Evolutionary conservation across 2,888 invertebrate genomes (phyloP).

Genomic region (Torymus texanus): DNA sequence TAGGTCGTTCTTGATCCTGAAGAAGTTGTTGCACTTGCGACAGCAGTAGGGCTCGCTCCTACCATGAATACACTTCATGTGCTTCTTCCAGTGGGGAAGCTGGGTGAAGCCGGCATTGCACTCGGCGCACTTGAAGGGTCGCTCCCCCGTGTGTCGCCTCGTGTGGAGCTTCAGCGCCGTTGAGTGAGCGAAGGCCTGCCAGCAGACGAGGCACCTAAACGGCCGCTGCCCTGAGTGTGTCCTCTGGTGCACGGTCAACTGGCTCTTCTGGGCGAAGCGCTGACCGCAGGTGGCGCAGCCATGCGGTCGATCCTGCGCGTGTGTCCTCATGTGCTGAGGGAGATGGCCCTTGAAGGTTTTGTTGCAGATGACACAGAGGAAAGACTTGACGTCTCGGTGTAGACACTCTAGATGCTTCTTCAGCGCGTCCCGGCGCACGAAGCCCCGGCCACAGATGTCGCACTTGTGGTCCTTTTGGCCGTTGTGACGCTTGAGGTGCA

Average conservation of each 20-base stretch:
- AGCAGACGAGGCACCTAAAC: constrained; percentile 88
- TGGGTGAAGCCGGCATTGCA: constrained; percentile 85
- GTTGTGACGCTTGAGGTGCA: constrained; percentile 80
- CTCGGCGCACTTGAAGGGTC: constrained; percentile 84
- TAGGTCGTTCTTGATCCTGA: constrained; percentile 85
- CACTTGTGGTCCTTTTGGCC: constrained; percentile 87
- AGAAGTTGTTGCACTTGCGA: constrained; percentile 83
- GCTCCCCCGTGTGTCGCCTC: constrained; percentile 89
- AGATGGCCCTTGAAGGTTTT: constrained; percentile 88
- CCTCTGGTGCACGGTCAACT: constrained; percentile 88
- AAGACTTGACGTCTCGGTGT: constrained; percentile 84
- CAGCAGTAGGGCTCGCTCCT: constrained; percentile 88
- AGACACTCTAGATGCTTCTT: constrained; percentile 86
- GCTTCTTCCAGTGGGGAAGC: constrained; percentile 90
- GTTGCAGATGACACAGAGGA: constrained; percentile 88
- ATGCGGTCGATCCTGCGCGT: constrained; percentile 85
- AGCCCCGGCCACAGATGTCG: constrained; percentile 87
- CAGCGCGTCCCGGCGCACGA: constrained; percentile 84
- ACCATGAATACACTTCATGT: constrained; percentile 90
- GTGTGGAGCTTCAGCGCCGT: constrained; percentile 90
- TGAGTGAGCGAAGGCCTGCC: constrained; percentile 88
- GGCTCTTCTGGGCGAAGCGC: constrained; percentile 88
- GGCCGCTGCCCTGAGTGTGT: constrained; percentile 91
- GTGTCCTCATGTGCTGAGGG: constrained; percentile 88
- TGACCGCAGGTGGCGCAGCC: constrained; percentile 87